phyloP scores from a whole-genome alignment of 64 coral and sea anemone species.

The Montipora foliosa region DNA sequence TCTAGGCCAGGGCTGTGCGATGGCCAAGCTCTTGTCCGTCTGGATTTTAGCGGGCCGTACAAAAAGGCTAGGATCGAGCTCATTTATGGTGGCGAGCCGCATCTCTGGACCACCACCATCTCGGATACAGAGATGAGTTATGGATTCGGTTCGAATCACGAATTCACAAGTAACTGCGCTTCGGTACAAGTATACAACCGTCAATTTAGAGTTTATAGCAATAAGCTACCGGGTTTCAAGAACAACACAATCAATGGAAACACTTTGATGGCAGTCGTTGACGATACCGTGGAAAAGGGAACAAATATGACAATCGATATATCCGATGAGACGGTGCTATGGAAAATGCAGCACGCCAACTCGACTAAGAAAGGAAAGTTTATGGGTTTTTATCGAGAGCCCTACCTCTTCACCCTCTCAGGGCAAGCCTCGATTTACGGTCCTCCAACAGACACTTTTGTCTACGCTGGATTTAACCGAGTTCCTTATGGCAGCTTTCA shows the following conservation, averaged over 20 bases:
- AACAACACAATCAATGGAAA: conserved; percentile 45
- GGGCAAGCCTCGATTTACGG: conserved; percentile 65
- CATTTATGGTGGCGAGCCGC: conserved; percentile 65
- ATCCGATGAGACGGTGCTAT: conserved; percentile 42
- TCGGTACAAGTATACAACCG: conserved; percentile 63
- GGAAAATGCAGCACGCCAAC: conserved; percentile 24
- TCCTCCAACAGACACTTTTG: conserved; percentile 41
- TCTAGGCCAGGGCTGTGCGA: conserved; percentile 24
- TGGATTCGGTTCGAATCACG: conserved; percentile 72
- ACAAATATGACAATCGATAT: conserved; percentile 47
- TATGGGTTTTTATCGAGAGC: neutral
- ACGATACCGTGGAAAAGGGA: conserved; percentile 48
- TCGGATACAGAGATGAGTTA: conserved; percentile 58
- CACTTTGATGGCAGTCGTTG: conserved; percentile 52
- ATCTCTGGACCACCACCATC: conserved; percentile 62
- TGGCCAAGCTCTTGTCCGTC: conserved; percentile 50
- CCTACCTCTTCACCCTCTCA: conserved; percentile 59
- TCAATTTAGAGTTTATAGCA: conserved; percentile 75
- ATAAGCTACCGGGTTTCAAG: conserved; percentile 42
- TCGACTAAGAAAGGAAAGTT: neutral
- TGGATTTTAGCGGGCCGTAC: conserved; percentile 69
- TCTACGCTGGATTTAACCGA: conserved; percentile 74
- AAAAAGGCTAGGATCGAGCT: conserved; percentile 64
- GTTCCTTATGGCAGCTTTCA: conserved; percentile 72
- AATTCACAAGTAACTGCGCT: conserved; percentile 73